A percentile compares a stretch with the other conserved stretches of the same genome.
Evolutionary conservation across 2,113 vertebrate genomes (phyloP).

Genomic region (Callorhinus ursinus): DNA sequence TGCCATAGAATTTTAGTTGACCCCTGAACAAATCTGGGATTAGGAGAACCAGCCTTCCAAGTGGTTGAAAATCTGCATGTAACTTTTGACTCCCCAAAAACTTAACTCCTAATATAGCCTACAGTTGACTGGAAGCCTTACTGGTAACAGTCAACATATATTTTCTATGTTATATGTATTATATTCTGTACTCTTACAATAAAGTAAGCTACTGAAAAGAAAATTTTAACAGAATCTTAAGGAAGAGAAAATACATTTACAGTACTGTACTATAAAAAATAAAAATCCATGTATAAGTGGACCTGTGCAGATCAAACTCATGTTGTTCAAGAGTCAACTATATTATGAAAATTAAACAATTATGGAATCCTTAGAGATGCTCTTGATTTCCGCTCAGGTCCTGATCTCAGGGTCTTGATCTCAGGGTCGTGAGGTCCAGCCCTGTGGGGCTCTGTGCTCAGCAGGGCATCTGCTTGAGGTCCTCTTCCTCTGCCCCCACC

Average conservation of each 20-base stretch:
- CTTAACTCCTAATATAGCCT: background rate
- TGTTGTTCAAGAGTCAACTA: background rate
- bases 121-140: background rate
- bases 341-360: slow-evolving; percentile 17
- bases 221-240: background rate
- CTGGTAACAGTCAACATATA: background rate
- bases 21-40: background rate
- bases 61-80: background rate
- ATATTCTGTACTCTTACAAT: background rate
- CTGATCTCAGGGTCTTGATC: background rate
- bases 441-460: background rate
- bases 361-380: background rate
- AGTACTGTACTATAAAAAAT: background rate
- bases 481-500: background rate
- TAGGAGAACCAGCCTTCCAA: background rate
- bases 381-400: background rate
- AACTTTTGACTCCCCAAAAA: background rate
- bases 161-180: background rate
- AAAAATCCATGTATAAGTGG: background rate
- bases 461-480: background rate
- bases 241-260: background rate
- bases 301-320: background rate
- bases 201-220: background rate
- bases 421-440: background rate
- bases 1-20: background rate